Percentiles rank a stretch among this genome's conserved stretches.
phyloP scores from a whole-genome alignment of 2,113 vertebrate genomes.

The Hypomesus transpacificus region DNA sequence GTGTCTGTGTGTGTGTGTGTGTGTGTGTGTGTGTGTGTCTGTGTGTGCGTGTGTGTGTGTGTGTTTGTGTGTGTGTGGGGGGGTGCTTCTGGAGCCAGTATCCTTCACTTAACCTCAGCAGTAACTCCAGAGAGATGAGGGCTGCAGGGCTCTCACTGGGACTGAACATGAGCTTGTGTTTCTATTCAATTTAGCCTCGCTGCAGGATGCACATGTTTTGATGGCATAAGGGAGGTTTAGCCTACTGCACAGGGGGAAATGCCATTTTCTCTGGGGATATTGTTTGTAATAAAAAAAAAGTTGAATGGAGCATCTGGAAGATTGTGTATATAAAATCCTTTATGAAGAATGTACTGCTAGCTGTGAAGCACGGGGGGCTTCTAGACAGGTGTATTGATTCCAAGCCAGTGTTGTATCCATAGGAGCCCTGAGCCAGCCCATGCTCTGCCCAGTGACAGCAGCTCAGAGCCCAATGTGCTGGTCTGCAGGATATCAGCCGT shows the following conservation, averaged over 20 bases:
- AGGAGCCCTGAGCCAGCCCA: background rate
- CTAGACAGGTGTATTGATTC: no score
- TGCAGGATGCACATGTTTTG: constrained; percentile 1
- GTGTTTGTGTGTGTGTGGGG: background rate
- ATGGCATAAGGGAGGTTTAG: no score
- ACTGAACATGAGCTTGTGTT: constrained; percentile 8
- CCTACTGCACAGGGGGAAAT: background rate
- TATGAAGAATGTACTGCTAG: no score
- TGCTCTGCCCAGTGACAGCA: constrained; percentile 45
- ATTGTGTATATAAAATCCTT: no score
- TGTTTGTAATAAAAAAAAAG: no score
- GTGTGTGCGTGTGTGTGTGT: constrained; percentile 4
- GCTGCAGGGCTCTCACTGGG: constrained; percentile 6
- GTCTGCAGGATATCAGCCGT: constrained; percentile 70
- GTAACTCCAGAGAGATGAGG: background rate
- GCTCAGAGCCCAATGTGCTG: constrained; percentile 48
- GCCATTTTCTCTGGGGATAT: no score
- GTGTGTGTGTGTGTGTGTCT: background rate
- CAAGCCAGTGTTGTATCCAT: background rate
- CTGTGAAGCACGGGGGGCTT: no score
- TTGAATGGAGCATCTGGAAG: no score
- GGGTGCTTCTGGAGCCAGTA: constrained; percentile 29
- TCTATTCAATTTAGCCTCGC: constrained; percentile 13
- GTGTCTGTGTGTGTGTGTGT: background rate
- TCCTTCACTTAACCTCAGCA: constrained; percentile 56